Base-by-base conservation (phyloP, 1,140 invertebrate species). In the Oryctes rhinoceros region DNA sequence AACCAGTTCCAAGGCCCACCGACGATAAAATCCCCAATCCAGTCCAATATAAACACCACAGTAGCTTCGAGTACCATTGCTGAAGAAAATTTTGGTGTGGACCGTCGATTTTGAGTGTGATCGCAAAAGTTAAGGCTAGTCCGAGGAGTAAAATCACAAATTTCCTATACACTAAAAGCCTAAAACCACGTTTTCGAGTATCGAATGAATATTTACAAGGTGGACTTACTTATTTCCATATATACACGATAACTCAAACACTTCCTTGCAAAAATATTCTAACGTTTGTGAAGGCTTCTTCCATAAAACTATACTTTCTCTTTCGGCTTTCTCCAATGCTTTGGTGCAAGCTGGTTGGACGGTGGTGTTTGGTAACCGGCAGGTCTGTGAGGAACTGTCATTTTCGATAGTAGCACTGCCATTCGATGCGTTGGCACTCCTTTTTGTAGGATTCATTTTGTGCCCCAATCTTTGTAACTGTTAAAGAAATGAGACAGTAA, bases 1-100 rank as follows among this genome's bases (percentile, higher is more conserved):
- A 91, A 6, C 98, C 99, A 0, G 98, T 99, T 13, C 99, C 99
- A 44, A 99, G 90, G 1, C 99, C 98, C 71, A 99, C 97, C 10
- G 97, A 99, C 30, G 98, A 99, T 76, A 99, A 91, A 20, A 99
- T 94, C 47, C 98, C 98, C 74, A 99, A 91, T 11, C 97, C 94
- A 81, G 98, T 90, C 98, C 98, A 99, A 90, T 98, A 99, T 9
- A 92, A 85, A 89, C 93, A 96, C 94, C 96, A 98, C 84, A 90
- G 88, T 49, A 91, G 84, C 85, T 90, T 90, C 77, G 84, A 86
- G 82, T 88, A 88, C 76, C 88, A 82, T n/a, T 86, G 80, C 80
- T 88, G 86, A 62, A 90, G 85, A 62, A 86, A 81, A 44, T 84
- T 9, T 80, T 90, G 89, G 85, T 90, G 89, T 18, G 88, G 89